Evolutionary conservation across 2,888 invertebrate genomes (phyloP), one percentile per base, ranked within the genome.

Genomic region (Oithona nana): DNA sequence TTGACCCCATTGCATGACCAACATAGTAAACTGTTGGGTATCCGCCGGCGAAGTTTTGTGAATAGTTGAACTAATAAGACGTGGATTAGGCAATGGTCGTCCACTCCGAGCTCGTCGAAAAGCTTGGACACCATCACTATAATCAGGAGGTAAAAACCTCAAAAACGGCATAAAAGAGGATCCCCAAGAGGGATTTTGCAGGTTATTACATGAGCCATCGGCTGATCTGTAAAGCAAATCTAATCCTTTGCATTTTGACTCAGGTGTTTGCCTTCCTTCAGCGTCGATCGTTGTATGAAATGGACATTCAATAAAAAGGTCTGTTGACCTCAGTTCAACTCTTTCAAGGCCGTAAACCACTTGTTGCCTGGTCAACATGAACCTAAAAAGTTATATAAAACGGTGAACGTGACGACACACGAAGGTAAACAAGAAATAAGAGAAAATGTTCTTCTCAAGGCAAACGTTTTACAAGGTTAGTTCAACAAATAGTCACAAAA

Each of bases 1-100:
- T 73, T 92, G 90, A 0, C 90, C 90, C 86, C 89, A 89, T 71
- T 90, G 89, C 80, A 88, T 88, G 64, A 87, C 78, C 79, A 86
- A 81, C 67, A 85, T 81, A 0, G 86, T 86, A 8, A 87, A 77
- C 0, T 80, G 78, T 0, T 79, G 77, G 4, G 81, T 78, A 66
- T 83, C 83, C 0, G 77, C 77, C 68, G 82, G 80, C 66, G 77
- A 77, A 67, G 78, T 76, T 65, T 78, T 75, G 70, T 85, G 84
- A 57, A 85, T 78, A 1, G 77, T 70, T 11, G 81, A 75, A 70
- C 88, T 86, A 66, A 90, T 80, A 64, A 80, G 79, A 29, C 90
- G 75, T 0, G 89, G 80, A 57, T 85, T 87, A 1, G 89, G 87
- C 1, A 90, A 76, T 1, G 66, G 65, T 0, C 65, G 52, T 24